These are phyloP conservation scores for Antigone vipio DNA, from an alignment of 2,113 vertebrate genomes.

Conservation along the genomic window DNA sequence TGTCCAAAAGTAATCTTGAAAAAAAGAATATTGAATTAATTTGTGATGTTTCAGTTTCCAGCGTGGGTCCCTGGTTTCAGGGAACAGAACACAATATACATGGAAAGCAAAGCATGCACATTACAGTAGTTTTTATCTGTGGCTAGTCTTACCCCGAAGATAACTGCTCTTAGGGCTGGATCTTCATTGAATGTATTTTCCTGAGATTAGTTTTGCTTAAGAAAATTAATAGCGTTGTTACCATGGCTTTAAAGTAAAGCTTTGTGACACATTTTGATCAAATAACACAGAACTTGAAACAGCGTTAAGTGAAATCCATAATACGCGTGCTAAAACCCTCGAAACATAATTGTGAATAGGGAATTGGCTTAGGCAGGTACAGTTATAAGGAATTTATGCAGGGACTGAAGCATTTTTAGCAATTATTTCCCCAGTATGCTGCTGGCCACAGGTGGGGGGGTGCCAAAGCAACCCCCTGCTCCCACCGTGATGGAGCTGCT, in stretches of 20 bases:
- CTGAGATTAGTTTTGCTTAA: not conserved
- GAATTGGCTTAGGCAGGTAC: not conserved
- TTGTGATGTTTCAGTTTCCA: not conserved
- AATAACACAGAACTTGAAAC: not conserved
- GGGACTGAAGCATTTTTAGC: not conserved
- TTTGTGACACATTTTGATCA: not conserved
- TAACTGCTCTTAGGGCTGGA: not conserved
- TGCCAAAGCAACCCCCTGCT: not conserved
- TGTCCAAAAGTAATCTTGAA: not conserved
- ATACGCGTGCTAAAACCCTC: fast-evolving
- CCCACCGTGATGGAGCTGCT: fast-evolving
- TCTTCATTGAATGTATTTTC: not conserved
- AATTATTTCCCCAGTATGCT: not conserved
- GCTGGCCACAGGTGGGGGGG: fast-evolving
- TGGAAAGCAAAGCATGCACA: not conserved
- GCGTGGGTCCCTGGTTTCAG: not conserved
- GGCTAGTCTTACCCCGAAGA: not conserved
- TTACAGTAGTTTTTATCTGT: not conserved
- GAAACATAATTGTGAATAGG: fast-evolving
- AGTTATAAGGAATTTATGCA: not conserved
- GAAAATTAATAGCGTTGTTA: not conserved
- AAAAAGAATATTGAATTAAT: not conserved
- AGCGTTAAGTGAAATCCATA: not conserved
- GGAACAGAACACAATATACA: not conserved
- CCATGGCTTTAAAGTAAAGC: not conserved